Evolutionary conservation across 2,797 vertebrate genomes (phyloP), one percentile per base, ranked within the genome.

Genomic region (Lophius americanus): DNA sequence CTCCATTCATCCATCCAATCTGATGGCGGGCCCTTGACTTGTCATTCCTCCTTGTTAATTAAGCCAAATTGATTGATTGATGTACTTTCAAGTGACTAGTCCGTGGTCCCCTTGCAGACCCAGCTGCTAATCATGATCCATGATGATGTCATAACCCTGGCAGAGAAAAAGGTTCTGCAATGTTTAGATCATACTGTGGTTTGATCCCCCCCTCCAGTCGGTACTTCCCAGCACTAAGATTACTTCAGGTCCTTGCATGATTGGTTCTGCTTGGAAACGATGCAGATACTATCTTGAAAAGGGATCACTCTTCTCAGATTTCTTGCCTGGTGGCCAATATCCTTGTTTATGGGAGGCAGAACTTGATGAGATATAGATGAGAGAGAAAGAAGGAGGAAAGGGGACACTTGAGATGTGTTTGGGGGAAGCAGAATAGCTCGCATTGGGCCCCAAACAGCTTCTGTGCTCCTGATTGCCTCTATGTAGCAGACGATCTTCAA

Each of bases 51-150:
- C 77, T 72, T 82, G 52, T 77, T 90, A 89, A 92, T 91, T 84
- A 85, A 81, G 67, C 79, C 65, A 85, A 85, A 89, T 79, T 70
- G 85, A 23, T 23, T 90, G 88, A 91, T 84, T 87, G 87, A 91
- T 90, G 76, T 79, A 75, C 62, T 88, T 82, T 73, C 66, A 5
- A 51, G 74, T 75, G 83, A 89, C 75, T 85, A 61, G 69, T 51
- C 46, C 55, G 85, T 32, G 64, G 75, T 77, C 53, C 42, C 0
- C 47, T 49, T 9, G 60, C 70, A 70, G 85, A 84, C 80, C 64
- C 48, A 42, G 68, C 86, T 82, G 91, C 70, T 88, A 86, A 80
- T 90, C 86, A 86, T 59, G 46, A 43, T 51, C 67, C 68, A 71
- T 70, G 63, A 65, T 51, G 43, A 33, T 49, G 62, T 64, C 32